Base-by-base conservation (phyloP, 1,140 invertebrate species). In the Diachasmimorpha longicaudata region DNA sequence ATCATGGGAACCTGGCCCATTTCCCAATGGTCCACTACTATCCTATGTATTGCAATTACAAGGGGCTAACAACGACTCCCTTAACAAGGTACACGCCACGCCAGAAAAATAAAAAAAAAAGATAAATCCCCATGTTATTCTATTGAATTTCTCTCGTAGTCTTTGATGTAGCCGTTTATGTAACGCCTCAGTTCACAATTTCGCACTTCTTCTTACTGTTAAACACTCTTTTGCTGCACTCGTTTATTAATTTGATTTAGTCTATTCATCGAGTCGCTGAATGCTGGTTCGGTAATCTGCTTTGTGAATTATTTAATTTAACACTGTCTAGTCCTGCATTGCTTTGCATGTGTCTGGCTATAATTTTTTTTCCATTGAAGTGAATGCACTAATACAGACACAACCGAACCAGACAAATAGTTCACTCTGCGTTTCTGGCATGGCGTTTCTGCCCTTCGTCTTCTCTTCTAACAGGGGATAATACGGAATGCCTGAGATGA, bases 1-100 rank as follows among this genome's bases (percentile, higher is more conserved):
- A 13, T 94, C 93, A 78, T 98, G 96, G 96, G 92, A 94, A 85
- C 93, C 95, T 5, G 96, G 96, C 13, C 91, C 92, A 11, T 96
- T 95, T 83, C 93, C 94, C 23, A 97, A 97, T 86, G 96, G 96
- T 71, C 95, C 94, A 75, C 90, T 98, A 78, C 91, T 96, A 58
- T 95, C 95, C 55, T 97, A 97, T 89, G 93, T 94, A 68, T 88
- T 97, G 58, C 91, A 93, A 80, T 85, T 89, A 80, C 86, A 87
- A 85, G 85, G 86, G 82, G 90, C 90, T 79, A 91, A 92, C 72
- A 92, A 91, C 81, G 89, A 93, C 81, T 92, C 92, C 84, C 85
- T 93, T 84, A 79, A 76, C 71, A 92, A 94, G 91, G 91, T 93
- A 87, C 67, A 87, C 85, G 86, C 86, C 85, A 85, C 82, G 86